Conservation (phyloP, 2,797 vertebrate genomes). For the Liparis tanakae region DNA sequence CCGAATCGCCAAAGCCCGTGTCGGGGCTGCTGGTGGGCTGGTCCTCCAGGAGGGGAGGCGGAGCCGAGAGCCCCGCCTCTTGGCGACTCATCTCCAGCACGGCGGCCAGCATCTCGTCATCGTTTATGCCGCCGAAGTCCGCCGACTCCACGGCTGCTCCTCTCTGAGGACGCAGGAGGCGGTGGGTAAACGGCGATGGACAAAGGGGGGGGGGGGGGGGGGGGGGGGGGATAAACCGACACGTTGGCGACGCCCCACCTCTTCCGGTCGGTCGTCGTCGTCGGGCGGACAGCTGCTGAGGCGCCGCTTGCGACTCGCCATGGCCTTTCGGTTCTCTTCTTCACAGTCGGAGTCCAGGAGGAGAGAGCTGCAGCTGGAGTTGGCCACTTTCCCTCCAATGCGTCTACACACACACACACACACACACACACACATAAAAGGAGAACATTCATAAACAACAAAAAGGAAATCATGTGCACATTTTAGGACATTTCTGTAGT, state of each 20-base stretch:
- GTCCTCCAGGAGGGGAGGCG: slow-evolving; percentile 69
- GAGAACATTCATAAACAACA: not conserved
- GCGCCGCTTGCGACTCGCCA: slow-evolving; percentile 82
- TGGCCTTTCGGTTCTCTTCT: slow-evolving; percentile 89
- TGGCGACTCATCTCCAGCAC: slow-evolving; percentile 94
- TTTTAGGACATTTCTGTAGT: not conserved
- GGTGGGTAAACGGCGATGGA: not conserved
- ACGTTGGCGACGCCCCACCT: slow-evolving; percentile 63
- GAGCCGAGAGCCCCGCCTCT: slow-evolving; percentile 82
- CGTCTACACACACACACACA: slow-evolving; percentile 80
- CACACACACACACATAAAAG: not conserved
- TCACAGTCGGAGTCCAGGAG: slow-evolving; percentile 93
- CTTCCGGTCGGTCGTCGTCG: slow-evolving; percentile 80
- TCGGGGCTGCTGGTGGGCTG: slow-evolving; percentile 95
- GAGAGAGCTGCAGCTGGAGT: slow-evolving; percentile 72
- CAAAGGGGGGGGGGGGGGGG: not conserved
- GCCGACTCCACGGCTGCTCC: slow-evolving; percentile 76
- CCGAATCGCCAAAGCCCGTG: slow-evolving; percentile 94
- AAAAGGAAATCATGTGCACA: not conserved
- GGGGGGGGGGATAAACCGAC: no score
- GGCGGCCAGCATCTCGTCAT: slow-evolving; percentile 94
- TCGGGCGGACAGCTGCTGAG: slow-evolving; percentile 82
- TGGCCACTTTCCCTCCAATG: slow-evolving; percentile 86
- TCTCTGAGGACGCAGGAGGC: slow-evolving; percentile 75
- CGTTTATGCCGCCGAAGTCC: slow-evolving; percentile 88